phyloP scores from a whole-genome alignment of 35 echinoderm and acorn worm genomes.

The Apostichopus japonicus region DNA sequence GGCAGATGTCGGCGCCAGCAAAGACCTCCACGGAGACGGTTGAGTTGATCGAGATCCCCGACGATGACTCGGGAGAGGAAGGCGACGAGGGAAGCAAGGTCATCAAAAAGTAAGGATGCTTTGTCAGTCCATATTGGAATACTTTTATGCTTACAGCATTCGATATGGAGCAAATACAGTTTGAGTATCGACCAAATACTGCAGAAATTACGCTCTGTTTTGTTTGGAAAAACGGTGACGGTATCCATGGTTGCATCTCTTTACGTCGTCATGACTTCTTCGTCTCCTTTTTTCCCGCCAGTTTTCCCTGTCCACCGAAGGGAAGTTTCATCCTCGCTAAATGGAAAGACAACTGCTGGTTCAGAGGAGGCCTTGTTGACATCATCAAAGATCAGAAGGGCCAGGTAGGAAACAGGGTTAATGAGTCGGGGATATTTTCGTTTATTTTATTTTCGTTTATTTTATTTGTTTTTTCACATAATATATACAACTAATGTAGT shows the following conservation, averaged over 20 bases:
- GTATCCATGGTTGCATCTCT: too few species aligned
- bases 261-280: not conserved
- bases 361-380: constrained; percentile 35
- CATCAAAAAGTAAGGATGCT: constrained; percentile 3
- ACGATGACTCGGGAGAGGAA: constrained; percentile 26
- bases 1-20: not conserved
- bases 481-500: too few species aligned
- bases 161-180: too few species aligned
- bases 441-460: too few species aligned
- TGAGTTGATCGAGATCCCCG: constrained; percentile 13
- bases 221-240: not conserved
- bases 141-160: too few species aligned
- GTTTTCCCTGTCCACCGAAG: constrained; percentile 30
- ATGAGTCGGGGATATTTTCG: too few species aligned
- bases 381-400: constrained; percentile 56
- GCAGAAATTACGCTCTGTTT: too few species aligned
- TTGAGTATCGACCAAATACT: too few species aligned
- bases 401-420: not conserved
- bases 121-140: too few species aligned
- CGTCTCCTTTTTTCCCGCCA: not conserved
- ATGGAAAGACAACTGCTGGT: constrained; percentile 60
- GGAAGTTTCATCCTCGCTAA: constrained; percentile 31
- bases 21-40: not conserved
- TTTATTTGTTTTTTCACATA: too few species aligned
- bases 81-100: not conserved